Percentiles rank a stretch among this genome's conserved stretches.
Evolutionary conservation across 2,113 vertebrate genomes (phyloP).

Genomic region (Proteles cristata): DNA sequence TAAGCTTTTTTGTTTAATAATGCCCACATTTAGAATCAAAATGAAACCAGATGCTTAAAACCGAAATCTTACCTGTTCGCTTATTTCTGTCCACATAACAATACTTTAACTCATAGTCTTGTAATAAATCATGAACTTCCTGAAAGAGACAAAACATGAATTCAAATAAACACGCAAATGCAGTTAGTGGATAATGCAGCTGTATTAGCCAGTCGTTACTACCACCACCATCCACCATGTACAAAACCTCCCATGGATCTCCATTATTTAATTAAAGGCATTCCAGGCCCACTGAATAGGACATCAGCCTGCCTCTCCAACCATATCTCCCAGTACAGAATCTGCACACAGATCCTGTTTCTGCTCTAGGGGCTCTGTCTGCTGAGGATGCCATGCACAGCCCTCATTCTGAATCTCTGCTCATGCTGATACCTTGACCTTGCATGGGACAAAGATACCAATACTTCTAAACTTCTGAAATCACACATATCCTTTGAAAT

Average conservation of each 20-base stretch:
- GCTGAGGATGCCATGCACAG: no score
- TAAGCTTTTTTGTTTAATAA: not conserved
- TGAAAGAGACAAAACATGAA: constrained; percentile 80
- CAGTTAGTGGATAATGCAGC: not conserved
- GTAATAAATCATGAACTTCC: constrained; percentile 97
- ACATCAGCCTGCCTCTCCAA: not conserved
- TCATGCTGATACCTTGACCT: not conserved
- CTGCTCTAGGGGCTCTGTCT: not conserved
- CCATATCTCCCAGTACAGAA: not conserved
- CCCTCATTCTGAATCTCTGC: not conserved
- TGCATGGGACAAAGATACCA: not conserved
- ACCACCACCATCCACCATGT: no score
- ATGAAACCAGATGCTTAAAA: not conserved
- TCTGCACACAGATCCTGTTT: not conserved
- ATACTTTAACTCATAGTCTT: constrained; percentile 97
- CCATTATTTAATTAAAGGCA: not conserved
- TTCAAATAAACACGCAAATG: not conserved
- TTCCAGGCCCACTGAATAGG: not conserved
- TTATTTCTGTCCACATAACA: constrained; percentile 99
- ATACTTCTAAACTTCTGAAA: not conserved
- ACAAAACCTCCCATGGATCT: not conserved
- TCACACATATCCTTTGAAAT: not conserved
- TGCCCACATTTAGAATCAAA: not conserved
- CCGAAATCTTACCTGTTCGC: constrained; percentile 93
- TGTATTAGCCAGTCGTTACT: not conserved